These are phyloP conservation scores for Andrena dorsata DNA, from an alignment of 2,888 invertebrate genomes.

Conservation along the genomic window DNA sequence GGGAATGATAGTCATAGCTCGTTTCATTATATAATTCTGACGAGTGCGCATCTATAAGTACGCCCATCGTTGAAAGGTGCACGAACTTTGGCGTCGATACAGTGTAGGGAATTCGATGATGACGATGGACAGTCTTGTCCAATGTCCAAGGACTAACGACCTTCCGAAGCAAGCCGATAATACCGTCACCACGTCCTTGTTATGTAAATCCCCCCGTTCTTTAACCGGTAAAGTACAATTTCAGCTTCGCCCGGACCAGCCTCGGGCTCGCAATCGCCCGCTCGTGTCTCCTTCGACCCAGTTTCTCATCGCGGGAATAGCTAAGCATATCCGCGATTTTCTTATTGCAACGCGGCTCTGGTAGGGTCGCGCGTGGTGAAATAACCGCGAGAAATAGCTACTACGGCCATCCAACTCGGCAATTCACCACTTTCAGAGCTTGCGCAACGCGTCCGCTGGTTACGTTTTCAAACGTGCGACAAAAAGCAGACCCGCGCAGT, in stretches of 20 bases:
- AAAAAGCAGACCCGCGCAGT: too few relatives aligned
- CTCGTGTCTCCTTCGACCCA: conserved; percentile 71
- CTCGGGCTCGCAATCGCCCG: conserved; percentile 31
- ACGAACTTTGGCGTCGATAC: conserved; percentile 1
- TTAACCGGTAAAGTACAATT: conserved; percentile 29
- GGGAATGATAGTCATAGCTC: too few relatives aligned
- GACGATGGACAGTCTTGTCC: conserved; percentile 11
- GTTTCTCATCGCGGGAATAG: conserved; percentile 76
- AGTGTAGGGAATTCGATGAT: conserved; percentile 6
- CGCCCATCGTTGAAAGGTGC: background rate
- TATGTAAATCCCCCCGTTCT: conserved; percentile 24
- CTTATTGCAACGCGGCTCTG: conserved; percentile 69
- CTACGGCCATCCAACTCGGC: conserved; percentile 39
- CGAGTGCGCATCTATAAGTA: background rate
- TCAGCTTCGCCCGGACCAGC: conserved; percentile 23
- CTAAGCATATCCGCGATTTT: conserved; percentile 70
- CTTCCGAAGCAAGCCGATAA: conserved; percentile 21
- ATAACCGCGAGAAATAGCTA: conserved; percentile 73
- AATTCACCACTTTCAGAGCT: conserved; percentile 58
- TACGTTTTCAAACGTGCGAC: background rate
- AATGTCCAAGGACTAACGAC: conserved; percentile 31
- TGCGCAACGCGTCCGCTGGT: conserved; percentile 34
- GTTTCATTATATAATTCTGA: background rate
- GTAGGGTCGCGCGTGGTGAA: conserved; percentile 58
- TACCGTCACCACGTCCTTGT: conserved; percentile 41